A percentile compares a stretch with the other conserved stretches of the same genome.
Evolutionary conservation across 1,140 invertebrate species (phyloP).

Genomic region (Bombus vancouverensis): DNA sequence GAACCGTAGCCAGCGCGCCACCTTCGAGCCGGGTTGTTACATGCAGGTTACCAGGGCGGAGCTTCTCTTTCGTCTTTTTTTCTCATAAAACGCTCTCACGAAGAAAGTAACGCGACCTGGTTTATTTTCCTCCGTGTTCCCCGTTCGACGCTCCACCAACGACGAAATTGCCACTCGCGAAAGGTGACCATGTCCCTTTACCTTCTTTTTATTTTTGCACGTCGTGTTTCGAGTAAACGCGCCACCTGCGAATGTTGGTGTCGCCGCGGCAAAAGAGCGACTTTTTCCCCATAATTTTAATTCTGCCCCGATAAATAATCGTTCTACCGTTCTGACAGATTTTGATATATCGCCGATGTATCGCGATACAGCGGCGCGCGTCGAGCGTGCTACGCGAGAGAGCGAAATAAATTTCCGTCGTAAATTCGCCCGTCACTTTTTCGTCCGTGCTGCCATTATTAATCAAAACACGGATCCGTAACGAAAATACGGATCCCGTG

Average conservation of each 20-base stretch:
- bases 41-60: neutral
- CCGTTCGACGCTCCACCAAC: too few relatives aligned
- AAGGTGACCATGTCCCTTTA: neutral
- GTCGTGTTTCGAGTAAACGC: neutral
- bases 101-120: neutral
- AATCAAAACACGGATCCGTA: slow-evolving; percentile 46
- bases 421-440: slow-evolving; percentile 43
- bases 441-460: slow-evolving; percentile 45
- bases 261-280: neutral
- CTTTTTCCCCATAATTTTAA: slow-evolving; percentile 30
- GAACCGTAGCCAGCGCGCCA: neutral
- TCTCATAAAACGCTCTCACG: neutral
- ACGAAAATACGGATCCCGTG: slow-evolving; percentile 30
- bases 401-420: slow-evolving; percentile 46
- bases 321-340: slow-evolving; percentile 36
- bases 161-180: neutral
- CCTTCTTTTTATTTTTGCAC: neutral
- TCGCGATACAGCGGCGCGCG: slow-evolving; percentile 7
- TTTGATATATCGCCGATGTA: slow-evolving; percentile 46
- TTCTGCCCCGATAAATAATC: slow-evolving; percentile 44
- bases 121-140: neutral
- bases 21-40: neutral
- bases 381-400: neutral
- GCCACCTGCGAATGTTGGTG: neutral
- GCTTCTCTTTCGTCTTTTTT: neutral